A percentile compares a stretch with the other conserved stretches of the same genome.
Evolutionary conservation across 1,140 invertebrate species (phyloP).

Genomic region (Berghia stephanieae): DNA sequence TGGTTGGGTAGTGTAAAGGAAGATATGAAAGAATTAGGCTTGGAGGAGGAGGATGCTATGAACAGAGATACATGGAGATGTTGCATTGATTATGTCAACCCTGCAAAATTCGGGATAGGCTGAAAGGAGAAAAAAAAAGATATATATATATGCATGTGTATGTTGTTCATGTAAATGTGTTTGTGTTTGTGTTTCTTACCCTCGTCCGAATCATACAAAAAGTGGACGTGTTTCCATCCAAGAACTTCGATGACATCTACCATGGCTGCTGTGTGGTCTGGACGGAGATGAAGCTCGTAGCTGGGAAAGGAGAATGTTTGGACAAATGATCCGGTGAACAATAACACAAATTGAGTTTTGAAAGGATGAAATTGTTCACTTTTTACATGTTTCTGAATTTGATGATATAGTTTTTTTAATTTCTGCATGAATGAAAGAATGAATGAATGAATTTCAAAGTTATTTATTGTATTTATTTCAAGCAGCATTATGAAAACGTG

Average conservation of each 20-base stretch:
- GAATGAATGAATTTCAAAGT: no score
- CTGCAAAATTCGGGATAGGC: neutral
- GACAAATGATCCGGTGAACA: no score
- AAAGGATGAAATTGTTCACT: no score
- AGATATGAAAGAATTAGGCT: neutral
- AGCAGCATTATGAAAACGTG: no score
- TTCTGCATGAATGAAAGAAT: no score
- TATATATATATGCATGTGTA: neutral
- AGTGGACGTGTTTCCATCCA: constrained; percentile 91
- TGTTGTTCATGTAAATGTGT: no score
- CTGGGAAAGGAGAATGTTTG: neutral
- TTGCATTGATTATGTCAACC: no score
- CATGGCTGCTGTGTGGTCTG: constrained; percentile 91
- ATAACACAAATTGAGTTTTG: no score
- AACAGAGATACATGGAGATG: constrained; percentile 4
- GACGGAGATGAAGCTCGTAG: constrained; percentile 75
- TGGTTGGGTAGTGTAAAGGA: neutral
- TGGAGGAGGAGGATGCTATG: neutral
- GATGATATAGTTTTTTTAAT: no score
- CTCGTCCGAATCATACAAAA: constrained; percentile 94
- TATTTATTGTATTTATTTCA: no score
- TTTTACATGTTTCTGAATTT: no score
- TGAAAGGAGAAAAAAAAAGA: no score
- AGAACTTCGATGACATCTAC: constrained; percentile 91
- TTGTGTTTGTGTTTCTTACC: constrained; percentile 84